These are phyloP conservation scores for Nymphalis io DNA, from an alignment of 1,140 invertebrate genomes.

Conservation along the genomic window DNA sequence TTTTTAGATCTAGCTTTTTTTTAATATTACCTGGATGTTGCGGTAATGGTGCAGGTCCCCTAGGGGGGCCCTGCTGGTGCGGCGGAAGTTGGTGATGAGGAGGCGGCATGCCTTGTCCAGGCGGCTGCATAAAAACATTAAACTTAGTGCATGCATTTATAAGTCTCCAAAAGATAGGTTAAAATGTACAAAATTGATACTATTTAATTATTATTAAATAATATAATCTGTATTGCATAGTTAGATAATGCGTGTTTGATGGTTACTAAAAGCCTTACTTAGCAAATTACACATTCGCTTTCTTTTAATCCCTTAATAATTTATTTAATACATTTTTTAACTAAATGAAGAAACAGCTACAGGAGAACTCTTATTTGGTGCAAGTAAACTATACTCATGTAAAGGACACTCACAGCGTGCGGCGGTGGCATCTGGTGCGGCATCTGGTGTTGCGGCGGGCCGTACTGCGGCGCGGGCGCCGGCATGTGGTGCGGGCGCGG, in stretches of 20 bases:
- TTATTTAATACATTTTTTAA: too few species aligned
- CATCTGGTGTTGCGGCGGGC: slow-evolving; percentile 75
- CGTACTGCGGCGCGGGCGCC: slow-evolving; percentile 72
- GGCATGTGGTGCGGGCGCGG: slow-evolving; percentile 82
- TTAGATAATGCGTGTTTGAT: too few species aligned
- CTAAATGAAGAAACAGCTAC: too few species aligned
- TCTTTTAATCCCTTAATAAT: too few species aligned
- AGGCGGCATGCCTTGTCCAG: slow-evolving; percentile 63
- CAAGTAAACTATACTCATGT: too few species aligned
- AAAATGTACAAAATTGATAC: too few species aligned
- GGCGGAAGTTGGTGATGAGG: slow-evolving; percentile 73
- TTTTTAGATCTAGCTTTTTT: not conserved
- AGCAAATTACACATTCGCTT: too few species aligned
- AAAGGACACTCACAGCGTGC: slow-evolving; percentile 52
- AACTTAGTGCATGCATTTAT: not conserved
- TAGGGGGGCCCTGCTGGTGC: slow-evolving; percentile 78
- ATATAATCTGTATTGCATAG: too few species aligned
- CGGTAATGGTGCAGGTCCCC: slow-evolving; percentile 82
- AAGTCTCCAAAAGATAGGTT: not conserved
- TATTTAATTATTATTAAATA: too few species aligned
- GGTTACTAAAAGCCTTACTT: too few species aligned
- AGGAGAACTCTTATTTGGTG: too few species aligned
- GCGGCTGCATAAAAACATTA: slow-evolving; percentile 44
- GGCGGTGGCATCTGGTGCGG: slow-evolving; percentile 71
- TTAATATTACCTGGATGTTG: slow-evolving; percentile 76